Percentiles rank a stretch among this genome's conserved stretches.
These are phyloP conservation scores for Gnatocerus cornutus DNA, from an alignment of 2,888 invertebrate genomes.

Conservation along the genomic window DNA sequence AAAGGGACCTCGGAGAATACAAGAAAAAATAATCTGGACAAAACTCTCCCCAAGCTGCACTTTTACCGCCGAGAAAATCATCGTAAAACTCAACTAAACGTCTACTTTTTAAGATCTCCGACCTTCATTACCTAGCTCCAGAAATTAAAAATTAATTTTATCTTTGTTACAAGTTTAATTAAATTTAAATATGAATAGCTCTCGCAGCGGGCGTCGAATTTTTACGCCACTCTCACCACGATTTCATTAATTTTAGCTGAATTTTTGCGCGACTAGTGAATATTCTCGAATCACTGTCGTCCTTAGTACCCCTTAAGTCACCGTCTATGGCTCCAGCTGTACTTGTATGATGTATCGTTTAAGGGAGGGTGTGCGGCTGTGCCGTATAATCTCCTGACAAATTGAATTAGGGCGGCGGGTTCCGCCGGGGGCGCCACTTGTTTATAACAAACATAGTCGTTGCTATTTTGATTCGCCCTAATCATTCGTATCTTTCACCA, in stretches of 20 bases:
- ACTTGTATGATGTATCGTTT: conserved; percentile 70
- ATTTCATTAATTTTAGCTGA: conserved; percentile 46
- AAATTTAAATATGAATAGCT: conserved; percentile 68
- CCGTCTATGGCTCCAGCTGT: conserved; percentile 64
- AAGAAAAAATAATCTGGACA: conserved; percentile 70
- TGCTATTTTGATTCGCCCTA: conserved; percentile 67
- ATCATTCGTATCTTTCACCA: conserved; percentile 62
- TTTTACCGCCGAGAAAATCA: conserved; percentile 64
- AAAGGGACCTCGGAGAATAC: conserved; percentile 68
- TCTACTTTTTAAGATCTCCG: conserved; percentile 62
- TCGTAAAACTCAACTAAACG: conserved; percentile 64
- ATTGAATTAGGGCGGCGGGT: conserved; percentile 71
- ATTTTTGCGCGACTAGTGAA: conserved; percentile 50
- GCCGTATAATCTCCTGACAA: conserved; percentile 72
- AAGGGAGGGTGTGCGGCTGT: conserved; percentile 70
- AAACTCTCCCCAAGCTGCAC: conserved; percentile 64
- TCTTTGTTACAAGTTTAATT: conserved; percentile 71
- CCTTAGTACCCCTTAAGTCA: conserved; percentile 56
- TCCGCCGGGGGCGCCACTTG: conserved; percentile 70
- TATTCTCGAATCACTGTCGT: conserved; percentile 54
- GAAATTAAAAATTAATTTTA: conserved; percentile 72
- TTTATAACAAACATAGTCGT: conserved; percentile 72
- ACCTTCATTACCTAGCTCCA: conserved; percentile 65
- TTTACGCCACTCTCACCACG: conserved; percentile 46
- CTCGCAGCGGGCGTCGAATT: conserved; percentile 66